Conservation (phyloP, 64 coral and sea anemone genomes). For the Stylophora pistillata region DNA sequence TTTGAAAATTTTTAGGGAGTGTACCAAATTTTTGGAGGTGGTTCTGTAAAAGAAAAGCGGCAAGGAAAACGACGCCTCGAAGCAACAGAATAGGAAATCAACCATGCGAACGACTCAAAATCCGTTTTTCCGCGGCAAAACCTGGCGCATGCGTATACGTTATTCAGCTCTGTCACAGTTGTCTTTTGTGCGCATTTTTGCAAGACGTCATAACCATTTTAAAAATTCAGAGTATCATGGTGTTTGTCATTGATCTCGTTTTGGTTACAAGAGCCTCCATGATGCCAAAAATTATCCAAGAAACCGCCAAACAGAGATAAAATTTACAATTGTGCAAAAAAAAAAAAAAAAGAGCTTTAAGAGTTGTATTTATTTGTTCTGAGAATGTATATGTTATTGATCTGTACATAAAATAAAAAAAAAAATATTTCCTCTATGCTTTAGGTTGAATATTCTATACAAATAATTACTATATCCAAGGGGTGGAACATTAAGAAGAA, state of each 20-base stretch:
- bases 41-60: too few species aligned
- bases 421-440: constrained; percentile 15
- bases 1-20: too few species aligned
- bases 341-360: constrained; percentile 7
- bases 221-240: background rate
- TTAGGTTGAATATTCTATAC: background rate
- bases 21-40: too few species aligned
- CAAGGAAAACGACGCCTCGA: too few species aligned
- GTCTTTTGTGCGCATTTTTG: too few species aligned
- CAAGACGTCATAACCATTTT: too few species aligned
- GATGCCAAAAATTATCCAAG: background rate
- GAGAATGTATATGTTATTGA: constrained; percentile 33
- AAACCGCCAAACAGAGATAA: background rate
- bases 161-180: too few species aligned
- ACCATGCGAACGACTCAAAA: too few species aligned
- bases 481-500: background rate
- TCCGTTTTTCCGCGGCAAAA: too few species aligned
- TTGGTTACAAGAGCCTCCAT: background rate
- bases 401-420: constrained; percentile 9
- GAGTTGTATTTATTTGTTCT: constrained; percentile 53
- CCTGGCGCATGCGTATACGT: too few species aligned
- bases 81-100: too few species aligned
- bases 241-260: background rate
- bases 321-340: constrained; percentile 24
- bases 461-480: background rate